Conservation (phyloP, 2,113 vertebrate genomes). For the Heterotilapia buettikoferi region DNA sequence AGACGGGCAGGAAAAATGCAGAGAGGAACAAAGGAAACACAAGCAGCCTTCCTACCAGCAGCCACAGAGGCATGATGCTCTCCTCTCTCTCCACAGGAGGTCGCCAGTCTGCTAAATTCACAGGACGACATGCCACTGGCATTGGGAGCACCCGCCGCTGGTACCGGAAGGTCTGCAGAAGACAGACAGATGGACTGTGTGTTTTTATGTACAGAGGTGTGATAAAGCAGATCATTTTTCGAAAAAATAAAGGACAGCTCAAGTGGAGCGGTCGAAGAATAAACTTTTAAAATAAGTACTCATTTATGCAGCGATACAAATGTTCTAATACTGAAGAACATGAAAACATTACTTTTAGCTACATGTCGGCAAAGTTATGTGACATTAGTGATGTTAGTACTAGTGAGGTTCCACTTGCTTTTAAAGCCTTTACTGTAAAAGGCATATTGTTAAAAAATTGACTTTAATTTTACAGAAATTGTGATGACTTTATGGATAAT, state of each 20-base stretch:
- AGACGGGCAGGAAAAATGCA: neutral
- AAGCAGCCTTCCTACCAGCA: constrained; percentile 71
- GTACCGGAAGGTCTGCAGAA: constrained; percentile 55
- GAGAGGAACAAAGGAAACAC: neutral
- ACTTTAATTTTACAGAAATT: neutral
- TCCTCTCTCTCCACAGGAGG: constrained; percentile 82
- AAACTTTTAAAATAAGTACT: neutral
- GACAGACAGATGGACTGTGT: neutral
- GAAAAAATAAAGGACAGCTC: neutral
- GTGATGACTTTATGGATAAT: neutral
- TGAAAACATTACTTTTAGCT: neutral
- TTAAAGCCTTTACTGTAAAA: neutral
- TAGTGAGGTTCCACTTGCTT: neutral
- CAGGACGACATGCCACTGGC: constrained; percentile 71
- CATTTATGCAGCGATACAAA: neutral
- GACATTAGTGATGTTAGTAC: neutral
- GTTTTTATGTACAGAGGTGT: neutral
- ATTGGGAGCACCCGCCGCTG: constrained; percentile 77
- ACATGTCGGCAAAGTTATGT: neutral
- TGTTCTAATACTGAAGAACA: neutral
- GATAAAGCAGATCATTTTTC: rapidly evolving
- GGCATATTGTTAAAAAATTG: neutral
- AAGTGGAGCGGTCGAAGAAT: neutral
- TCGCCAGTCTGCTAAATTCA: constrained; percentile 70
- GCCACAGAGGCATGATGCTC: constrained; percentile 79